Evolutionary conservation across 2,888 invertebrate species (phyloP), one percentile per base, ranked within the genome.

Genomic region (Liodrosophila aerea): DNA sequence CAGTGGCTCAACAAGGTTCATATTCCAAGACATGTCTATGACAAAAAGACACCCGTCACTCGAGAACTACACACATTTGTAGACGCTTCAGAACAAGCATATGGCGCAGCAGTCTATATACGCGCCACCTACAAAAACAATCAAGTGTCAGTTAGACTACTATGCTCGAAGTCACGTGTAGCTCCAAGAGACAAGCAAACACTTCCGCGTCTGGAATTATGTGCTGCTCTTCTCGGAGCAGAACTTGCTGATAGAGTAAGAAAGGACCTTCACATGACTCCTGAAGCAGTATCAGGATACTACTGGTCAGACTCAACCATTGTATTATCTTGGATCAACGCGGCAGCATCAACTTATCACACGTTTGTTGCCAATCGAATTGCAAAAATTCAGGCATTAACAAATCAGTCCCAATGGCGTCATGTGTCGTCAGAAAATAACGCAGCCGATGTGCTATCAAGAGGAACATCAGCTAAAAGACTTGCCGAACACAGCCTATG

Each of bases 51-150:
- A 13, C 51, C 64, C 15, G 13, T 36, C 4, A 15, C 18, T 3
- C 9, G 11, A 7, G 40, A 67, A 37, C n/a, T 67, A 7, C 59
- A 64, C 39, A 43, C 45, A 7, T 68, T 62, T 50, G 47, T 53
- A 27, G 64, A 62, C 18, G 60, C 58, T 4, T 62, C 59, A 11
- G 58, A 59, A 41, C 30, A 8, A 13, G 39, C 31, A 40, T 40
- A 16, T 29, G 47, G 30, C 7, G 37, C 33, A 2, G 13, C 41
- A 18, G 18, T 30, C 0, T 49, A 49, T 8, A 4, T 29, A 37
- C 22, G 22, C 5, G 22, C 22, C 5, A 22, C 22, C 2, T 22
- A 22, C 5, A 22, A 22, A 22, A 22, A 22, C 5, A 22, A 22
- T 5, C 22, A 22, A 22, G 22, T 22, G 5, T 22, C 22, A 22